These are phyloP conservation scores for Mormoops blainvillei DNA, from an alignment of 2,113 vertebrate species.

Conservation along the genomic window DNA sequence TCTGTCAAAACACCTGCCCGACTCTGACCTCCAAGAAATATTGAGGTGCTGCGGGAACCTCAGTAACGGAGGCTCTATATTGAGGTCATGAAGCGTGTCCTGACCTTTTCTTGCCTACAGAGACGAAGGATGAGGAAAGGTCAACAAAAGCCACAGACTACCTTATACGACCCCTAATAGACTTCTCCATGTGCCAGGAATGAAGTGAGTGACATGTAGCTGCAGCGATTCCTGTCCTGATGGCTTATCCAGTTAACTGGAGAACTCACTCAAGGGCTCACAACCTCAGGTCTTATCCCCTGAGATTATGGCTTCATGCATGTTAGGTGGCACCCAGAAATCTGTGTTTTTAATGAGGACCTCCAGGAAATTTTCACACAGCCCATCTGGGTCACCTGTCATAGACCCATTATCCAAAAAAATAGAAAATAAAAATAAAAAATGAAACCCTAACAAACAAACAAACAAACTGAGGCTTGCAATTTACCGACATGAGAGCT, in stretches of 20 bases:
- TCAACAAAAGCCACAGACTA: not conserved
- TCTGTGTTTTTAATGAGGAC: not conserved
- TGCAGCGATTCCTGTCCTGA: not conserved
- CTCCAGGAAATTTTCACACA: not conserved
- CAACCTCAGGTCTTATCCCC: not conserved
- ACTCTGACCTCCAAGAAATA: not conserved
- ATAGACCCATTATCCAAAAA: not conserved
- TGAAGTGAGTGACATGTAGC: not conserved
- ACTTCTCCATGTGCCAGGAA: not conserved
- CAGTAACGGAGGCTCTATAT: not conserved
- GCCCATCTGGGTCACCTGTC: not conserved
- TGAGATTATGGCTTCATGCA: not conserved
- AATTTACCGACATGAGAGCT: not conserved
- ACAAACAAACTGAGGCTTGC: not conserved
- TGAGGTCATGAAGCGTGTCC: not conserved
- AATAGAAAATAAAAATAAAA: not conserved
- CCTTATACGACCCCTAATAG: not conserved
- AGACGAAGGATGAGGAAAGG: not conserved
- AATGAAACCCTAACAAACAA: not conserved
- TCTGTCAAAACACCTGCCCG: not conserved
- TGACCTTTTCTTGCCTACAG: not conserved
- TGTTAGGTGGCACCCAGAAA: not conserved
- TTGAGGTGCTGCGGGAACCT: not conserved
- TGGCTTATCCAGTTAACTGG: not conserved
- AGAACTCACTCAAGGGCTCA: not conserved